These are phyloP conservation scores for Miichthys miiuy DNA, from an alignment of 2,797 vertebrate species.

Conservation along the genomic window DNA sequence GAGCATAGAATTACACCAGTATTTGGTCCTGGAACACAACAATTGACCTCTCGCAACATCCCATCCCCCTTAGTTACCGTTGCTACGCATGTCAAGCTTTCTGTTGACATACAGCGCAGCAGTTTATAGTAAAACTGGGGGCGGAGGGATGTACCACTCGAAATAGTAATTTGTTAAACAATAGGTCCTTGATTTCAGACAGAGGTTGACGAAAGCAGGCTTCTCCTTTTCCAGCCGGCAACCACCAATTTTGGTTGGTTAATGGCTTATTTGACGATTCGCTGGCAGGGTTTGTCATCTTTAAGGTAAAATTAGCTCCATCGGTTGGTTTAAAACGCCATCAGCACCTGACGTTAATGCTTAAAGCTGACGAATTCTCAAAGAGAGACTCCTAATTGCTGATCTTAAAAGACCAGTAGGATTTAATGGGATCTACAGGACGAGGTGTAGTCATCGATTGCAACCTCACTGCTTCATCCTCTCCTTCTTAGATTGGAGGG, in stretches of 20 bases:
- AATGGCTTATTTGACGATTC: background rate
- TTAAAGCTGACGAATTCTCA: too few species aligned
- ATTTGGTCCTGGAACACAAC: slow-evolving; percentile 10
- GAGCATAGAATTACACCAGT: slow-evolving; percentile 20
- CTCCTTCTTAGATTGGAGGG: too few species aligned
- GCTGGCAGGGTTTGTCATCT: background rate
- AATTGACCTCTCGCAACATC: background rate
- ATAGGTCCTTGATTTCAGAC: background rate
- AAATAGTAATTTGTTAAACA: background rate
- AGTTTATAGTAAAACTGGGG: background rate
- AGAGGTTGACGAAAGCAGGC: background rate
- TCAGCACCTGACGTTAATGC: too few species aligned
- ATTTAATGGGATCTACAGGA: too few species aligned
- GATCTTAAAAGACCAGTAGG: too few species aligned
- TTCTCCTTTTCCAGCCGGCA: background rate
- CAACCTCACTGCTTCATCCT: too few species aligned
- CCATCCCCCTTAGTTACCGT: background rate
- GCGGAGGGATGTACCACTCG: background rate
- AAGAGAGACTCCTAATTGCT: too few species aligned
- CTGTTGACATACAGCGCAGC: background rate
- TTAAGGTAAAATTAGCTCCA: background rate
- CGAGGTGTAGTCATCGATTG: too few species aligned
- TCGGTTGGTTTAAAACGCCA: background rate
- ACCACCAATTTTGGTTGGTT: background rate
- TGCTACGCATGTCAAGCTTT: background rate